Evolutionary conservation across 2,797 vertebrate genomes (phyloP), one percentile per base, ranked within the genome.

Genomic region (Urophycis tenuis): DNA sequence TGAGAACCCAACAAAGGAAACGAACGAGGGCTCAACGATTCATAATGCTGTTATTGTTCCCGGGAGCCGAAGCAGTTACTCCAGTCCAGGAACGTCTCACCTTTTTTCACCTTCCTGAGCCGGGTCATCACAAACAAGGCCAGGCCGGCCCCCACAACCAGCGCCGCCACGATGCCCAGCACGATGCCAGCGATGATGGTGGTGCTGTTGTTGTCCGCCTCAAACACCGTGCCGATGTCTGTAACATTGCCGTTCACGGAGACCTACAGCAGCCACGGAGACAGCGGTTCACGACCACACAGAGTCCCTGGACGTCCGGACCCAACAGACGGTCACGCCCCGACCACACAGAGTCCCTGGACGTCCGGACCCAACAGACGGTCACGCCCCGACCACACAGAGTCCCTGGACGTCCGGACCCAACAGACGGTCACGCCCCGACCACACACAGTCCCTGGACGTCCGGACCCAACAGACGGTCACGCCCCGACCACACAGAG

Each of bases 191-290:
- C 82, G 0, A 91, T 77, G 25, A 89, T 33, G 10, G 86, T 85
- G 74, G 78, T 73, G 73, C 82, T 82, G 70, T 88, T 77, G 73
- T 10, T 76, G 53, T 87, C 79, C 0, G 79, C 25, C 0, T 87
- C 73, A 22, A 92, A 75, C 22, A 99, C 96, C 0, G 45, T 90
- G 22, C 95, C 96, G 83, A 97, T 86, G 0, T 83, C 25, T 22
- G 83, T 6, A 11, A 91, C 91, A 0, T 83, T 80, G 0, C 88
- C 88, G 1, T 97, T 96, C 67, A 98, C 91, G 0, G 84, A 94
- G 81, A 98, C 90, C 97, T 98, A 81, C 32, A 75, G 70, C 14
- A 8, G 36, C 73, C 15, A 41, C n/a, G 70, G 17, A n/a, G 25
- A 25, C 73, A 15, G 17, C 22, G 22, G 45, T 49, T 22, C 19